phyloP scores from a whole-genome alignment of 2,797 vertebrate genomes.

The Erithacus rubecula region DNA sequence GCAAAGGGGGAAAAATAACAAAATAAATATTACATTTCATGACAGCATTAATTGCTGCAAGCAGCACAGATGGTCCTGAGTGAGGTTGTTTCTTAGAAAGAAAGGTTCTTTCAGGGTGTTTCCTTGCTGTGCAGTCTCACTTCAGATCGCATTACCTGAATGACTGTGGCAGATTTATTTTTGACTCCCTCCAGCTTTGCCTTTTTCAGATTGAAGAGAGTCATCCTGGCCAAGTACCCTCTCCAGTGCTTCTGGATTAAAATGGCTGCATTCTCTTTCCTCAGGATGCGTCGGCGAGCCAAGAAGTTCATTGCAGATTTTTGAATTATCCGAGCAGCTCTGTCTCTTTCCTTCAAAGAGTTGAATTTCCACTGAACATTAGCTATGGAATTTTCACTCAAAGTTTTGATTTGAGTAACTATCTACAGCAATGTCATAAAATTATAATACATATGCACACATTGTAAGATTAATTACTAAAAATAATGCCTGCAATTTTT shows the following conservation, averaged over 20 bases:
- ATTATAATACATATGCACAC: rapidly evolving
- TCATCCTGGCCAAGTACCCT: slow-evolving; percentile 67
- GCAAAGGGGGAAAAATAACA: rapidly evolving
- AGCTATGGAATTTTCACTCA: background rate
- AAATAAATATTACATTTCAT: background rate
- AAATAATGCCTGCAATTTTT: background rate
- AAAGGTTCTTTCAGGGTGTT: background rate
- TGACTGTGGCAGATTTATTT: slow-evolving; percentile 76
- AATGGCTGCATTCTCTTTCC: slow-evolving; percentile 70
- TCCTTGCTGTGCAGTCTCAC: background rate
- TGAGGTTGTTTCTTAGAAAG: background rate
- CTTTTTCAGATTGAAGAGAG: slow-evolving; percentile 69
- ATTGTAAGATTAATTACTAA: background rate
- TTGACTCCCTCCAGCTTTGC: slow-evolving; percentile 68
- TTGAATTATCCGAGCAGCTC: slow-evolving; percentile 84
- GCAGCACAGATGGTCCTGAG: background rate
- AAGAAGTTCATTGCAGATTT: slow-evolving; percentile 75
- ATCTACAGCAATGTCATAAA: background rate
- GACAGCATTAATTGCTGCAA: background rate
- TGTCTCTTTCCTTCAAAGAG: slow-evolving; percentile 77
- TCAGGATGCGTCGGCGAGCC: slow-evolving; percentile 53
- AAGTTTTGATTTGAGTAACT: background rate
- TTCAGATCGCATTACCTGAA: slow-evolving; percentile 80
- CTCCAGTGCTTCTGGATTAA: slow-evolving; percentile 86
- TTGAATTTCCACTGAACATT: background rate